A percentile compares a stretch with the other conserved stretches of the same genome.
Conservation (phyloP, 2,797 vertebrate genomes). For the Thamnophis elegans region DNA sequence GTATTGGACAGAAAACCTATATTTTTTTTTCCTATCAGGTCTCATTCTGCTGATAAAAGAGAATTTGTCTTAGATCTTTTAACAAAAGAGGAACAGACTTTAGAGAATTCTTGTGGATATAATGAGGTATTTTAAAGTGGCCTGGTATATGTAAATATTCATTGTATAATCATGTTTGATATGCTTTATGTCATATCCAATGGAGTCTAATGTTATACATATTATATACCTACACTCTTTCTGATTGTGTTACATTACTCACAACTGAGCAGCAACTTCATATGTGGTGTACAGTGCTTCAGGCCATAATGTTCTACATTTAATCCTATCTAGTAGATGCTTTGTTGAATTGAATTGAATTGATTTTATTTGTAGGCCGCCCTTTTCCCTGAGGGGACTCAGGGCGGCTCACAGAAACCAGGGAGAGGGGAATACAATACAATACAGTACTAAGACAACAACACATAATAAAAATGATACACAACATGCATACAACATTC, state of each 20-base stretch:
- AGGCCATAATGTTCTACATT: neutral
- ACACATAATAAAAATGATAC: no score
- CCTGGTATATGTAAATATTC: neutral
- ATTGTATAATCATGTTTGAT: neutral
- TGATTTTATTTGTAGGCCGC: no score
- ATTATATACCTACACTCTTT: neutral
- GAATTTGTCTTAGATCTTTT: neutral
- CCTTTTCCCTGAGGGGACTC: no score
- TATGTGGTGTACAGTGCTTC: neutral
- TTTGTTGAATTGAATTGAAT: no score
- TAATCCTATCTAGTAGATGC: accelerated
- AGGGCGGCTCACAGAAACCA: no score
- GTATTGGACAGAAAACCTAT: neutral
- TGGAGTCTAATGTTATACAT: neutral
- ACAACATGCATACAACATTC: no score
- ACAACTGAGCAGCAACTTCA: neutral
- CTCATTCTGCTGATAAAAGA: neutral
- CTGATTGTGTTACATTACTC: neutral
- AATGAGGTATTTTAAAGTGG: neutral
- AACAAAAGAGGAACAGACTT: neutral
- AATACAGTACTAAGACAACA: no score
- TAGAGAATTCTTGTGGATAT: neutral
- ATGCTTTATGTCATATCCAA: neutral
- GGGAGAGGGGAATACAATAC: no score
- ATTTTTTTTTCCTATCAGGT: neutral